Conservation (phyloP, 2,888 invertebrate species). For the Chymomyza amoena region DNA sequence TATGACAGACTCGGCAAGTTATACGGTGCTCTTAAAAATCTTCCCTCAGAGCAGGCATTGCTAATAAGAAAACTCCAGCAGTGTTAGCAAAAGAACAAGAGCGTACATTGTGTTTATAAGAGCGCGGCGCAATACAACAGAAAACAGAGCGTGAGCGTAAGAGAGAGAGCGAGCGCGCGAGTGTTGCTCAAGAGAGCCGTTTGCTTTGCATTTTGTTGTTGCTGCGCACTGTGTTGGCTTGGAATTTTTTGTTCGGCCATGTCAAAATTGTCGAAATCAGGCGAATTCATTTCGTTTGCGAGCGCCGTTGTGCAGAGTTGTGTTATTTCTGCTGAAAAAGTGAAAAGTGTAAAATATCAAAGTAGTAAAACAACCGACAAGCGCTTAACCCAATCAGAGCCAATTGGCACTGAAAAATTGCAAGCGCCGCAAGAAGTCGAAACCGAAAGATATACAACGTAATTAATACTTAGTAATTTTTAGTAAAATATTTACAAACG, state of each 20-base stretch:
- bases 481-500: neutral
- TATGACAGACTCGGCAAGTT: neutral
- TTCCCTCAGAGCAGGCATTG: slow-evolving; percentile 34
- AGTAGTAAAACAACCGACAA: neutral
- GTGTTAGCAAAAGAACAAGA: slow-evolving; percentile 13
- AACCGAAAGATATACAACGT: slow-evolving; percentile 20
- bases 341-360: neutral
- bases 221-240: slow-evolving; percentile 26
- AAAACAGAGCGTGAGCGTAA: neutral
- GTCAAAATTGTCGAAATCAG: slow-evolving; percentile 35
- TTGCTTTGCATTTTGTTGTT: neutral
- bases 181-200: slow-evolving; percentile 7
- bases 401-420: slow-evolving; percentile 3
- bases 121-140: slow-evolving; percentile 4
- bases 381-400: neutral
- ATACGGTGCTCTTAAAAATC: neutral
- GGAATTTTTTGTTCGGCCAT: slow-evolving; percentile 11
- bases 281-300: slow-evolving; percentile 47
- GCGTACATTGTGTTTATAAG: neutral
- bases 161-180: neutral
- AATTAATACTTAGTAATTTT: neutral
- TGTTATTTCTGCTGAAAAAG: slow-evolving; percentile 35
- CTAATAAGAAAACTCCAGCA: slow-evolving; percentile 45
- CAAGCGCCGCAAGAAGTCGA: neutral
- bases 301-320: slow-evolving; percentile 45